These are phyloP conservation scores for Hyperoplus immaculatus DNA, from an alignment of 2,797 vertebrate genomes.

Conservation along the genomic window DNA sequence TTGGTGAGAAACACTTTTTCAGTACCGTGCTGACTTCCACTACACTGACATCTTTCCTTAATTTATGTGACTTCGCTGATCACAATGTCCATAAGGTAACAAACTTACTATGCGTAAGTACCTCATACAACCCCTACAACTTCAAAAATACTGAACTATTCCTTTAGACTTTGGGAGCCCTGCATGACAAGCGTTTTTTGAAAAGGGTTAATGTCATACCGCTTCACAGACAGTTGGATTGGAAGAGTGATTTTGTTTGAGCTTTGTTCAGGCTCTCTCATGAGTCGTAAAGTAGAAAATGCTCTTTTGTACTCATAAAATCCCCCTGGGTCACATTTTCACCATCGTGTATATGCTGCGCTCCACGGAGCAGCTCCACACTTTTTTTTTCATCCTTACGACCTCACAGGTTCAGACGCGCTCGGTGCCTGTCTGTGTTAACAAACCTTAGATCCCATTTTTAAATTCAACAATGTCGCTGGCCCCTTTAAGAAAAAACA, in stretches of 20 bases:
- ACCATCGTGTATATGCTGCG: not conserved
- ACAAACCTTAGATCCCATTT: not conserved
- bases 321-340: conserved; percentile 29
- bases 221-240: not conserved
- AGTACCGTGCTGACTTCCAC: too few relatives aligned
- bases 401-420: conserved; percentile 21
- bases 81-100: too few relatives aligned
- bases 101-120: too few relatives aligned
- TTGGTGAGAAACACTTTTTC: too few relatives aligned
- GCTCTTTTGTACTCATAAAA: conserved; percentile 34
- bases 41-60: too few relatives aligned
- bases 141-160: too few relatives aligned
- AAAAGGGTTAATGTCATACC: conserved; percentile 3
- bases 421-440: not conserved
- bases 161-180: too few relatives aligned
- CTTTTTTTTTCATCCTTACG: not conserved
- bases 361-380: conserved; percentile 18
- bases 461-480: too few relatives aligned
- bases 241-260: not conserved
- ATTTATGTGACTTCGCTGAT: too few relatives aligned
- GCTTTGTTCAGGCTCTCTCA: conserved; percentile 43
- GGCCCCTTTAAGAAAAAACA: conserved; percentile 56
- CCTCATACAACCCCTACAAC: too few relatives aligned
- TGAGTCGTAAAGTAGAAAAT: conserved; percentile 39
- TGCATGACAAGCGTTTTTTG: not conserved